phyloP scores from a whole-genome alignment of 2,113 vertebrate species.

The Petromus typicus region DNA sequence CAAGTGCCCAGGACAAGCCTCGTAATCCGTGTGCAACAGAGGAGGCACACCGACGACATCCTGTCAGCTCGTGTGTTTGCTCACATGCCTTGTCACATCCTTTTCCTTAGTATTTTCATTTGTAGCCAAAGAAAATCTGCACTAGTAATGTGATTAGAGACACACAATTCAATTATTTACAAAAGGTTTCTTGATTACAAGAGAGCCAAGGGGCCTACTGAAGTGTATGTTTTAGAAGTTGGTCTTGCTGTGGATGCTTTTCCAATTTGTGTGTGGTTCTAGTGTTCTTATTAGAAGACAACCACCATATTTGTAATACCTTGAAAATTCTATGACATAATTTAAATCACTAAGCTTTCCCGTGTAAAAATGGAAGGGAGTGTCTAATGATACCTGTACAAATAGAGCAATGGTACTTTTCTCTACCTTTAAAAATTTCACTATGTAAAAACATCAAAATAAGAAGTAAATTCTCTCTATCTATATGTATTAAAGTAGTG shows the following conservation, averaged over 20 bases:
- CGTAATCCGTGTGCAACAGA: not conserved
- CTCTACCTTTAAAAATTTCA: not conserved
- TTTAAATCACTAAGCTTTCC: not conserved
- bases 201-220: not conserved
- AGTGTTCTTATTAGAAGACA: not conserved
- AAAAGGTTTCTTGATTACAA: not conserved
- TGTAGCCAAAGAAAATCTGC: slow-evolving; percentile 2
- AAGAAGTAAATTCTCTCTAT: not conserved
- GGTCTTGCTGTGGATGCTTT: not conserved
- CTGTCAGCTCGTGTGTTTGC: not conserved
- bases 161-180: not conserved
- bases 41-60: not conserved
- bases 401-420: not conserved
- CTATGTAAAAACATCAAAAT: not conserved
- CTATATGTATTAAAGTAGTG: slow-evolving; percentile 4
- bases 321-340: not conserved
- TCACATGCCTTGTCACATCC: not conserved
- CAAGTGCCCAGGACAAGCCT: not conserved
- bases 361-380: not conserved
- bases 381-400: not conserved
- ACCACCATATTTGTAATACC: not conserved
- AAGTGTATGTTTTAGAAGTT: not conserved
- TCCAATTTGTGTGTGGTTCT: not conserved
- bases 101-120: not conserved
- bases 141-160: not conserved